Evolutionary conservation across 2,888 invertebrate genomes (phyloP).

Genomic region (Macrosoma leucophasiata): DNA sequence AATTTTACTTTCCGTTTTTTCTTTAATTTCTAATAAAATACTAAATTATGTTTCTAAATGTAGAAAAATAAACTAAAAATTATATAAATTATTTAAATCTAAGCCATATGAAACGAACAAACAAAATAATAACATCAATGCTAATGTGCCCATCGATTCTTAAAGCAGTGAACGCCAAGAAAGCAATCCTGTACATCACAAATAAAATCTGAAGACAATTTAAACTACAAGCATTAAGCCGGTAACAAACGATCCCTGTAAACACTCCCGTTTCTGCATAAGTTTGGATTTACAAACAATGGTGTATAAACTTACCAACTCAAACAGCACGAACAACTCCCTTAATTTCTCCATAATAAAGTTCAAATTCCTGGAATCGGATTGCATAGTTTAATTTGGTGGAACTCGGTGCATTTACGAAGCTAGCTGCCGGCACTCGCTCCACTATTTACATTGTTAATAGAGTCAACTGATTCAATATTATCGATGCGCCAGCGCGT

Average conservation of each 20-base stretch:
- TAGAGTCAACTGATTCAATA: constrained; percentile 63
- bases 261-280: constrained; percentile 58
- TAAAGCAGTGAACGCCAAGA: too few relatives aligned
- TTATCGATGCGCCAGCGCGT: constrained; percentile 44
- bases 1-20: too few relatives aligned
- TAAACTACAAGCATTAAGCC: constrained; percentile 57
- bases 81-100: too few relatives aligned
- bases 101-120: too few relatives aligned
- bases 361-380: constrained; percentile 18
- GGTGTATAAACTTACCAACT: constrained; percentile 41
- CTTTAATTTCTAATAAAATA: too few relatives aligned
- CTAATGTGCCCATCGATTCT: too few relatives aligned
- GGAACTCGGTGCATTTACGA: constrained; percentile 51
- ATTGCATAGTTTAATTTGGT: constrained; percentile 23
- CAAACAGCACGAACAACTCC: too few relatives aligned
- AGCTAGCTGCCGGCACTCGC: constrained; percentile 48
- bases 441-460: constrained; percentile 66
- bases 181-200: too few relatives aligned
- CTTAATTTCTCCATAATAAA: too few relatives aligned
- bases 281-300: constrained; percentile 63
- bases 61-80: too few relatives aligned
- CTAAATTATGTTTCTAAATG: too few relatives aligned
- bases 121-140: too few relatives aligned
- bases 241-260: constrained; percentile 59
- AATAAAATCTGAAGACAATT: constrained; percentile 47